A percentile compares a stretch with the other conserved stretches of the same genome.
phyloP scores from a whole-genome alignment of 2,888 invertebrate genomes.

The Pedicia rivosa region DNA sequence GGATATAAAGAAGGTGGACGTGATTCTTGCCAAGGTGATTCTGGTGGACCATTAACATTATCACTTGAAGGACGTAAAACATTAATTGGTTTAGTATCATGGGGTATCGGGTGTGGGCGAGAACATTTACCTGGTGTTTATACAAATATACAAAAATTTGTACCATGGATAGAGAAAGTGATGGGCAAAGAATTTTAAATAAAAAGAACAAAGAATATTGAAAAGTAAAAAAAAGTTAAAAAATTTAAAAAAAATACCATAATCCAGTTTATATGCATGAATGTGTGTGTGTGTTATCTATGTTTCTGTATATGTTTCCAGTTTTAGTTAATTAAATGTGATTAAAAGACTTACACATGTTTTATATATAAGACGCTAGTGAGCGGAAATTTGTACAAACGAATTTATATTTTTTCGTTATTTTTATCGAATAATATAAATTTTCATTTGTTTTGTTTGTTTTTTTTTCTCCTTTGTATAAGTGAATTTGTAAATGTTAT shows the following conservation, averaged over 20 bases:
- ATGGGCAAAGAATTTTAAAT: slow-evolving; percentile 32
- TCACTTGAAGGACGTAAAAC: slow-evolving; percentile 73
- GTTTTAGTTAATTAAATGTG: too few relatives aligned
- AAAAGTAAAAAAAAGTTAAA: neutral
- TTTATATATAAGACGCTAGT: too few relatives aligned
- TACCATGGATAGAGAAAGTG: slow-evolving; percentile 80
- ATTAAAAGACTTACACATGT: too few relatives aligned
- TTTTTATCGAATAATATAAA: too few relatives aligned
- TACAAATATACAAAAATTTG: slow-evolving; percentile 83
- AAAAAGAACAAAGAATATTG: neutral
- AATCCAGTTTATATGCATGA: too few relatives aligned
- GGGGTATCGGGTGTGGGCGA: slow-evolving; percentile 84
- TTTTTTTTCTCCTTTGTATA: too few relatives aligned
- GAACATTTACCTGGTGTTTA: slow-evolving; percentile 84
- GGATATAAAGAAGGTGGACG: slow-evolving; percentile 79
- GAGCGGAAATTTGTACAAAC: too few relatives aligned
- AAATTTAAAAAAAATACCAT: neutral
- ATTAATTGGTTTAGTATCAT: slow-evolving; percentile 71
- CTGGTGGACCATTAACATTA: slow-evolving; percentile 79
- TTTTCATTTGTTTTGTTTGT: too few relatives aligned
- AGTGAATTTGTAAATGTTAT: too few relatives aligned
- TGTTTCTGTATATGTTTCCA: too few relatives aligned
- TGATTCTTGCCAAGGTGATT: slow-evolving; percentile 61
- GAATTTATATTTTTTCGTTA: too few relatives aligned
- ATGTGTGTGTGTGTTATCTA: too few relatives aligned